These are phyloP conservation scores for Semaprochilodus insignis DNA, from an alignment of 2,797 vertebrate species.

Conservation along the genomic window DNA sequence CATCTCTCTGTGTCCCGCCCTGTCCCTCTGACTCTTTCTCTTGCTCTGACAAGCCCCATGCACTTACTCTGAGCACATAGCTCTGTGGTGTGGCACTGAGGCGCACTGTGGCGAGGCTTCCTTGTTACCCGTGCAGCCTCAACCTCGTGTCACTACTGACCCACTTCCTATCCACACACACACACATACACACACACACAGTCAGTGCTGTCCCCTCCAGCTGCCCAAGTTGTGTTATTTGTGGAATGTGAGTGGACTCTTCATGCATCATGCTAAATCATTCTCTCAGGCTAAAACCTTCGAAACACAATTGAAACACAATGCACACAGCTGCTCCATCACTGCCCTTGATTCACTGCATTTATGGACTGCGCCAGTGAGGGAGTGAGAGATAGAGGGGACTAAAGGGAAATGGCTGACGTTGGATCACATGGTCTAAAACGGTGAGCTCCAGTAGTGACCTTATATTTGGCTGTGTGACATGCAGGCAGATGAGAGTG, in stretches of 20 bases:
- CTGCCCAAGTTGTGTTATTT: slow-evolving; percentile 33
- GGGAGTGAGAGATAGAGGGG: not conserved
- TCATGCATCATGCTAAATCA: slow-evolving; percentile 34
- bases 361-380: not conserved
- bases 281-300: slow-evolving; percentile 39
- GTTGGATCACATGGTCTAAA: slow-evolving; percentile 21
- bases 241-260: slow-evolving; percentile 10
- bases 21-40: not conserved
- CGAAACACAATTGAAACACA: slow-evolving; percentile 9
- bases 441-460: slow-evolving; percentile 30
- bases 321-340: slow-evolving; percentile 17
- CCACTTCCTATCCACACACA: slow-evolving; percentile 38
- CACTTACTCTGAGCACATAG: not conserved
- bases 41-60: not conserved
- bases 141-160: slow-evolving; percentile 53
- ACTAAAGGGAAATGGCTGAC: slow-evolving; percentile 16
- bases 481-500: slow-evolving; percentile 38
- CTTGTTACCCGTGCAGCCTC: slow-evolving; percentile 17
- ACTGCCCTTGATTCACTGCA: not conserved
- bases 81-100: not conserved
- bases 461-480: slow-evolving; percentile 42
- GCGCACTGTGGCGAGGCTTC: not conserved
- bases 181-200: slow-evolving; percentile 20
- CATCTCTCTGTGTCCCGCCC: not conserved
- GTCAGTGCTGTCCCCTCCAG: slow-evolving; percentile 10